Percentiles rank a stretch among this genome's conserved stretches.
phyloP scores from a whole-genome alignment of 2,113 vertebrate species.

The Andinoacara biseriatus region DNA sequence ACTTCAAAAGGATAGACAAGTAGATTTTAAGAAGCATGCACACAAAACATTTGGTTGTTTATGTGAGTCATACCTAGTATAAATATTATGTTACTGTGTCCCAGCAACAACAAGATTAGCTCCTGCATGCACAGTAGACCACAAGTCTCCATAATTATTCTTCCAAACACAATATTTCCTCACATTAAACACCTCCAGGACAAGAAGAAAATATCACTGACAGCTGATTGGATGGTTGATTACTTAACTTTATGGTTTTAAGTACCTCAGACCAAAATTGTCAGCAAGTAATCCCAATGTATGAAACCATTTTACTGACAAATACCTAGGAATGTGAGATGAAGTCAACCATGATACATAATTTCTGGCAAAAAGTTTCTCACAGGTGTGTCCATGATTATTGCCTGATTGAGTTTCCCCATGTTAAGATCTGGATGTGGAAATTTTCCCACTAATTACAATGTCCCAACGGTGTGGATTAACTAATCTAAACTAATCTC shows the following conservation, averaged over 20 bases:
- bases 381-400: neutral
- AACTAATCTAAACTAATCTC: neutral
- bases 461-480: neutral
- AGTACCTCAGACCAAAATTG: neutral
- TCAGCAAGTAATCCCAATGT: neutral
- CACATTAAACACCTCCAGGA: too few species aligned
- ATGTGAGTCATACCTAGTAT: neutral
- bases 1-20: neutral
- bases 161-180: too few species aligned
- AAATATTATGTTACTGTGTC: neutral
- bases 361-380: neutral
- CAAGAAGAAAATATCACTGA: neutral
- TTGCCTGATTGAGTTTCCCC: neutral
- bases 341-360: neutral
- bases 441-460: slow-evolving; percentile 5
- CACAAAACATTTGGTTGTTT: neutral
- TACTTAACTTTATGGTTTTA: too few species aligned
- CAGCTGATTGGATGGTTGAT: slow-evolving; percentile 6
- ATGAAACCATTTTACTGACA: neutral
- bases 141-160: neutral
- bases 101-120: slow-evolving; percentile 1
- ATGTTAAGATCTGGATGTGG: neutral
- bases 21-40: neutral
- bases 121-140: neutral
- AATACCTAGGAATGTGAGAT: neutral